Evolutionary conservation across 1,140 invertebrate genomes (phyloP).

Genomic region (Proctacanthus coquilletti): DNA sequence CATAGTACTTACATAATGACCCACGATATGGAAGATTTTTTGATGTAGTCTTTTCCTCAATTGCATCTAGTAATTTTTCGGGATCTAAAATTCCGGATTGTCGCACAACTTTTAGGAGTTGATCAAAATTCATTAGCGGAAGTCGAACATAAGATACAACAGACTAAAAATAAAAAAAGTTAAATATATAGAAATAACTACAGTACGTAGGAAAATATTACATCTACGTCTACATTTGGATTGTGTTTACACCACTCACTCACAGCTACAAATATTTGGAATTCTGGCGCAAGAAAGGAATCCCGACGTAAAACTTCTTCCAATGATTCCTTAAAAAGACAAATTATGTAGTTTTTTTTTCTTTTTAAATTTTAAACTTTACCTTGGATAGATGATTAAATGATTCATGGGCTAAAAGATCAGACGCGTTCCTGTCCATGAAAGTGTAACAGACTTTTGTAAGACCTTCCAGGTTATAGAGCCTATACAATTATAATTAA

Average conservation of each 20-base stretch:
- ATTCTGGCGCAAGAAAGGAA: conserved; percentile 91
- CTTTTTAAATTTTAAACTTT: conserved; percentile 6
- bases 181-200: conserved; percentile 6
- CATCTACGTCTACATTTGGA: conserved; percentile 42
- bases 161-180: conserved; percentile 18
- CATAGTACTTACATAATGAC: conserved; percentile 40
- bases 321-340: conserved; percentile 44
- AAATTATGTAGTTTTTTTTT: conserved; percentile 6
- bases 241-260: conserved; percentile 70
- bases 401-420: conserved; percentile 68
- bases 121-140: conserved; percentile 67
- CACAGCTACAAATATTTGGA: conserved; percentile 86
- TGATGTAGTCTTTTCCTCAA: conserved; percentile 64
- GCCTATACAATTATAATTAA: conserved; percentile 18
- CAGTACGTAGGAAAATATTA: conserved; percentile 8
- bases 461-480: conserved; percentile 42
- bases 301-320: conserved; percentile 76
- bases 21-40: conserved; percentile 69
- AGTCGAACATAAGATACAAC: conserved; percentile 57
- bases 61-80: conserved; percentile 87
- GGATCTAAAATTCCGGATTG: conserved; percentile 70
- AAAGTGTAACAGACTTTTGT: conserved; percentile 58
- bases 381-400: conserved; percentile 76
- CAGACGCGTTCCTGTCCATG: conserved; percentile 74
- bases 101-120: conserved; percentile 76